Conservation (phyloP, 2,888 invertebrate species). For the Myopa tessellatipennis region DNA sequence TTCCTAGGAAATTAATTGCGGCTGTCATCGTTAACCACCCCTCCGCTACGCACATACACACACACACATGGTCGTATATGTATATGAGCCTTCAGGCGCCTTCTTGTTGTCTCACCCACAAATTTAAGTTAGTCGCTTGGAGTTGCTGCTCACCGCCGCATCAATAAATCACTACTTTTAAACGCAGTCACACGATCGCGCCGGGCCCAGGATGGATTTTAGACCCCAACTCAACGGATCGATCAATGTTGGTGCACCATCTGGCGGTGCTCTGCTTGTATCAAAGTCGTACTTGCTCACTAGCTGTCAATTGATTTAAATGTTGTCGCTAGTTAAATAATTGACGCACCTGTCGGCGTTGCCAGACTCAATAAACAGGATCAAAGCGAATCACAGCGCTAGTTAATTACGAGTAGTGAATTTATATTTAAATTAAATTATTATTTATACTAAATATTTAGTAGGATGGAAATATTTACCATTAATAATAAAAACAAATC, state of each 20-base stretch:
- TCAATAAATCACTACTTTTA: constrained; percentile 5
- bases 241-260: background rate
- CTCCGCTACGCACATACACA: background rate
- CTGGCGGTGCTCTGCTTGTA: background rate
- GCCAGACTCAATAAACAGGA: constrained; percentile 7
- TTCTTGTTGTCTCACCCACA: background rate
- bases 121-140: background rate
- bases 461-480: no score
- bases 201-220: background rate
- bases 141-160: background rate
- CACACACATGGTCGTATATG: background rate
- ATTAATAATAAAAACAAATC: no score
- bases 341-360: background rate
- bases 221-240: background rate
- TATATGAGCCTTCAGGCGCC: background rate
- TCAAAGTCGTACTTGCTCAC: constrained; percentile 12
- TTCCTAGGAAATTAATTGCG: constrained; percentile 19
- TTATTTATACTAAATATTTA: no score
- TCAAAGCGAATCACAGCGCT: no score
- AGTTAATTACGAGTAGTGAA: no score
- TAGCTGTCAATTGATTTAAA: constrained; percentile 32
- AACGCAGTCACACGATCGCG: background rate
- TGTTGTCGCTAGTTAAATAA: constrained; percentile 14
- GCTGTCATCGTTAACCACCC: constrained; percentile 22
- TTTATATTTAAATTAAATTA: no score